Conservation (phyloP, 2,888 invertebrate genomes). For the Enchytraeus crypticus region DNA sequence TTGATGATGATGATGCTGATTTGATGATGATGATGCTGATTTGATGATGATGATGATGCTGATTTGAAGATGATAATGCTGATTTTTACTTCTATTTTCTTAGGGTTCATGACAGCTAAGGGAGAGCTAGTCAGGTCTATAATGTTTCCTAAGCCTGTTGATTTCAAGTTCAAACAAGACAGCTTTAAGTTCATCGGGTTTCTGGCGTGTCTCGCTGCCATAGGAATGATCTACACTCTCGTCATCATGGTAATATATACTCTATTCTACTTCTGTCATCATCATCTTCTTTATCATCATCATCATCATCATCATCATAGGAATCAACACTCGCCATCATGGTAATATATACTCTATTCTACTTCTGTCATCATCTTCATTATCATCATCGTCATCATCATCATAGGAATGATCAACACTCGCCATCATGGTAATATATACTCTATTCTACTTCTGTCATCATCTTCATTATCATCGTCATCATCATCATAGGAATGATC, state of each 20-base stretch:
- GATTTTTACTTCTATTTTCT: no score
- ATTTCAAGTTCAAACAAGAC: slow-evolving; percentile 87
- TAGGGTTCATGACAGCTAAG: slow-evolving; percentile 80
- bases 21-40: no score
- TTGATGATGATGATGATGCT: no score
- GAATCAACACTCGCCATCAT: slow-evolving; percentile 67
- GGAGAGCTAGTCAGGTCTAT: slow-evolving; percentile 80
- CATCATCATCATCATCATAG: neutral
- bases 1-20: no score
- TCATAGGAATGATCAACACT: slow-evolving; percentile 50
- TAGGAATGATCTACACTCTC: slow-evolving; percentile 79
- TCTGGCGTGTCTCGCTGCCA: slow-evolving; percentile 66
- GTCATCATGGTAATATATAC: slow-evolving; percentile 65
- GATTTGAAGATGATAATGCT: no score
- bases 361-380: no score
- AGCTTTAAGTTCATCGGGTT: slow-evolving; percentile 68
- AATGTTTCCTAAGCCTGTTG: slow-evolving; percentile 87
- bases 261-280: no score
- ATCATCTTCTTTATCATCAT: no score
- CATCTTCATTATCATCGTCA: no score
- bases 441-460: neutral
- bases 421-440: slow-evolving; percentile 67
- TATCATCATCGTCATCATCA: no score
- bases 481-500: neutral
- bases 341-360: slow-evolving; percentile 53